These are phyloP conservation scores for Catharus fuscescens DNA, from an alignment of 2,113 vertebrate species.

Conservation along the genomic window DNA sequence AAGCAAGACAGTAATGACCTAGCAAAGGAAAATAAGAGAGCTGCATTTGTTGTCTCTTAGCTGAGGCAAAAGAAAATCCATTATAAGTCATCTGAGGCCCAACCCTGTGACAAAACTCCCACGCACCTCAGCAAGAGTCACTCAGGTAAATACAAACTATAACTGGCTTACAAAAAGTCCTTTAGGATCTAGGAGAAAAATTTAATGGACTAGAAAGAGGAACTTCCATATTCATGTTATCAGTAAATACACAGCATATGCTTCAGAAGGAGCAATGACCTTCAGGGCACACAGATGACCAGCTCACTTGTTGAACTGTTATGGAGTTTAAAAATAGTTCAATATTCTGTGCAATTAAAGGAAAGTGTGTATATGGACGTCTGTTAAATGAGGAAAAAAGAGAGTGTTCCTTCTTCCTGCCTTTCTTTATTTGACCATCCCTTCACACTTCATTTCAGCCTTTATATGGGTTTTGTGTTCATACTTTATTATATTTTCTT, in stretches of 20 bases:
- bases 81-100: neutral
- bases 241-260: neutral
- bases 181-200: neutral
- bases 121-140: neutral
- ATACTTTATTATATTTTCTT: conserved; percentile 69
- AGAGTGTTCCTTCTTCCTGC: neutral
- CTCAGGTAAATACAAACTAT: neutral
- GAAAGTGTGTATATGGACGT: neutral
- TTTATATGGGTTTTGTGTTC: conserved; percentile 60
- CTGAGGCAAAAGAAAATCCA: conserved; percentile 9
- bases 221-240: neutral
- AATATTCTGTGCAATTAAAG: conserved; percentile 24
- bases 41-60: neutral
- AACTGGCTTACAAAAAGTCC: neutral
- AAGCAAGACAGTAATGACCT: neutral
- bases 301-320: conserved; percentile 20
- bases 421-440: conserved; percentile 39
- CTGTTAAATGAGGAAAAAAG: neutral
- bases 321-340: conserved; percentile 8
- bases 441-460: conserved; percentile 67
- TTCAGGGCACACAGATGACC: neutral
- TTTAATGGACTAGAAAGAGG: neutral
- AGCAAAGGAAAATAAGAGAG: neutral
- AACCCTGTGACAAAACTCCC: neutral
- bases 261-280: neutral